These are phyloP conservation scores for Pangasius sanitwongsei DNA, from an alignment of 2,797 vertebrate genomes.

Conservation along the genomic window DNA sequence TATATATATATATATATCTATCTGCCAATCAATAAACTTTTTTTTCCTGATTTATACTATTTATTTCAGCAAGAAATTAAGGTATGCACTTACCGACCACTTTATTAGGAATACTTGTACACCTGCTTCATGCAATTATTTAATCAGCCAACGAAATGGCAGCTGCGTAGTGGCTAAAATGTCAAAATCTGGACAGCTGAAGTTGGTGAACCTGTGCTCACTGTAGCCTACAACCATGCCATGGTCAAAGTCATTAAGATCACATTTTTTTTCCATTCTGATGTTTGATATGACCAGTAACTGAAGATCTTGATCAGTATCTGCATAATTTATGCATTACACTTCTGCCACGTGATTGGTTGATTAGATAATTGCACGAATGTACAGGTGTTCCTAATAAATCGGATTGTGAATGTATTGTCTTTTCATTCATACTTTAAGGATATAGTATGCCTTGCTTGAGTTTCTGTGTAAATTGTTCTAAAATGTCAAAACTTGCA, in stretches of 20 bases:
- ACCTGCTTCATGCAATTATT: background rate
- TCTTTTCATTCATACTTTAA: slow-evolving; percentile 5
- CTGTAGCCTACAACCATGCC: background rate
- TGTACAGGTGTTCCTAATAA: background rate
- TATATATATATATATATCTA: background rate
- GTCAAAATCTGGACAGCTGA: background rate
- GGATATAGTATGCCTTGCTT: slow-evolving; percentile 36
- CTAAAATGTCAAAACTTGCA: slow-evolving; percentile 43
- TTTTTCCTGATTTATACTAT: background rate
- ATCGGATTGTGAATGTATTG: background rate
- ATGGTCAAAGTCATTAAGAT: background rate
- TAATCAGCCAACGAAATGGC: background rate
- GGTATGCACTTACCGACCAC: background rate
- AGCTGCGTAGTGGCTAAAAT: background rate
- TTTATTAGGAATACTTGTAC: background rate
- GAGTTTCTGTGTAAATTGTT: slow-evolving; percentile 51
- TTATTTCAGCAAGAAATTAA: background rate
- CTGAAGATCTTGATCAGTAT: too few species aligned
- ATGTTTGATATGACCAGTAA: slow-evolving; percentile 2
- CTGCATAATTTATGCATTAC: background rate
- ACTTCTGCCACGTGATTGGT: background rate
- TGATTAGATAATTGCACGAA: background rate
- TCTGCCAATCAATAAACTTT: slow-evolving; percentile 2
- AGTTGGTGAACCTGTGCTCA: background rate
- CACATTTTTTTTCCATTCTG: background rate